phyloP scores from a whole-genome alignment of 1,140 invertebrate genomes.

The Heliconius congener region DNA sequence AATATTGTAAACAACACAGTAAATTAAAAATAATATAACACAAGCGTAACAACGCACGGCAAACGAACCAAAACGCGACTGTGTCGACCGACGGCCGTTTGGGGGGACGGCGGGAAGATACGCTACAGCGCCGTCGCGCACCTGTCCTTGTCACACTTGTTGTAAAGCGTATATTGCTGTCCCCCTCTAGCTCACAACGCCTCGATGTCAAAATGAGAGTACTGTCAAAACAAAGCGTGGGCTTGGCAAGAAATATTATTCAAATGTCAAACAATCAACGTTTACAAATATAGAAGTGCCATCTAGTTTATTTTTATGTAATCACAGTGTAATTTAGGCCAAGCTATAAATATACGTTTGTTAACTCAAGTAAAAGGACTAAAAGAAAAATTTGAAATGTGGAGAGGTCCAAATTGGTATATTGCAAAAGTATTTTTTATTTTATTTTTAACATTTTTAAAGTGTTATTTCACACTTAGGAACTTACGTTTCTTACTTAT shows the following conservation, averaged over 20 bases:
- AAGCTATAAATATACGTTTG: slow-evolving; percentile 49
- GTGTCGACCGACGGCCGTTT: slow-evolving; percentile 53
- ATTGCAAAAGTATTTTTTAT: not conserved
- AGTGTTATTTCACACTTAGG: no score
- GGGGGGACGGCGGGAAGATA: slow-evolving; percentile 74
- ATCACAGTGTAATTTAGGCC: slow-evolving; percentile 41
- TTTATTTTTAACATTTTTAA: no score
- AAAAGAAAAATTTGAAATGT: not conserved
- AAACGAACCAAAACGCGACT: slow-evolving; percentile 71
- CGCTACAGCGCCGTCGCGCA: slow-evolving; percentile 74
- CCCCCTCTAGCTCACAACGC: slow-evolving; percentile 55
- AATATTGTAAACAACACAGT: slow-evolving; percentile 48
- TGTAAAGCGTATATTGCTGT: slow-evolving; percentile 35
- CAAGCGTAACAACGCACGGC: slow-evolving; percentile 56
- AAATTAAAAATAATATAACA: slow-evolving; percentile 56
- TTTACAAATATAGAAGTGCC: slow-evolving; percentile 52
- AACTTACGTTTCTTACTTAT: no score
- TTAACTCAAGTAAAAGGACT: not conserved
- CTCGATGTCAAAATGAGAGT: slow-evolving; percentile 64
- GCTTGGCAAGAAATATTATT: slow-evolving; percentile 52
- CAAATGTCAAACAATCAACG: slow-evolving; percentile 69
- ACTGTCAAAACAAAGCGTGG: slow-evolving; percentile 79
- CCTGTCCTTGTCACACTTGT: slow-evolving; percentile 49
- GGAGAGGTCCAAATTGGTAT: not conserved
- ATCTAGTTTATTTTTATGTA: slow-evolving; percentile 47